Base-by-base conservation (phyloP, 2,113 vertebrate species). In the Sorex araneus region DNA sequence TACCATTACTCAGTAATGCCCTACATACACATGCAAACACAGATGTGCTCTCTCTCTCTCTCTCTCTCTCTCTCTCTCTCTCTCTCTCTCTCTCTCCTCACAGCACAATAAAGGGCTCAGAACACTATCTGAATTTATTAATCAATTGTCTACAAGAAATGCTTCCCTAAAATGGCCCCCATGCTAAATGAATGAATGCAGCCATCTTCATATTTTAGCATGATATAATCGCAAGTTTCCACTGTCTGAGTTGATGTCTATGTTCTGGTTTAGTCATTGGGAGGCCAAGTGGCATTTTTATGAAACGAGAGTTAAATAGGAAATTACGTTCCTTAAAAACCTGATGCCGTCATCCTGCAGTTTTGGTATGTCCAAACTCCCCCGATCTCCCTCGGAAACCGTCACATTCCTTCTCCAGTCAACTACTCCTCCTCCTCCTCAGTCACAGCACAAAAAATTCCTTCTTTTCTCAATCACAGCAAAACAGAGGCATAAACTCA, bases 241-340 rank as follows among this genome's bases (percentile, higher is more conserved):
- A 74, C 18, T 3, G 6, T 8, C 23, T 27, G 45, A 80, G n/a
- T 12, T 74, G 67, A 40, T 57, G 32, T 50, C 13, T 30, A 2
- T 23, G 23, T 81, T 73, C 73, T 86, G 11, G 69, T 73, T 84
- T 69, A 9, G 45, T 95, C 73, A 18, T 3, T 60, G 82, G 40
- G 30, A 18, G 63, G 74, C 15, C 73, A 67, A 21, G 77, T 50
- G 27, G 34, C 32, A 18, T 57, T 90, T 70, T 57, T 57, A 27
- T 23, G 28, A 77, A 32, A 74, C 81, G 67, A n/a, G 64, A 88
- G 71, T 71, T 43, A 82, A 88, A 30, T 50, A 25, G 11, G 13
- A 32, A 57, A 73, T 40, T 63, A 32, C 12, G 47, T 18, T 57
- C 2, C 19, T 67, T 70, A 40, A 69, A 78, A 89, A 63, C 10